Conservation (phyloP, 2,888 invertebrate genomes). For the Palloptera scutellata region DNA sequence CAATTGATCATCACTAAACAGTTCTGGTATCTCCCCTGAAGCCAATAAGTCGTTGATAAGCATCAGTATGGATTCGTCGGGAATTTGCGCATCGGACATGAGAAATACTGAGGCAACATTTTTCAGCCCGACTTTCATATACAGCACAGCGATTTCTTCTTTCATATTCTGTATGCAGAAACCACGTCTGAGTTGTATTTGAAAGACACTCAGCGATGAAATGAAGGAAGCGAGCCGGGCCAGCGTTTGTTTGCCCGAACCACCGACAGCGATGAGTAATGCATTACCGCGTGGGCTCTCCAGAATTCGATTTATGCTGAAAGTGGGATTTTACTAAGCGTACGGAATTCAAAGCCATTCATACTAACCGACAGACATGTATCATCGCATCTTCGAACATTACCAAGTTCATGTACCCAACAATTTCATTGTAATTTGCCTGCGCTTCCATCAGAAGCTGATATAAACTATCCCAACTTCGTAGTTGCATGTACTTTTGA, state of each 20-base stretch:
- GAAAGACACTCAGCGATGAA: slow-evolving; percentile 89
- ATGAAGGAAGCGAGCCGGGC: slow-evolving; percentile 90
- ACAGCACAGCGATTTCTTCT: slow-evolving; percentile 76
- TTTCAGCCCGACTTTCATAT: slow-evolving; percentile 88
- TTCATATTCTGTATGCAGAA: slow-evolving; percentile 85
- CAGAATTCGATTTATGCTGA: slow-evolving; percentile 87
- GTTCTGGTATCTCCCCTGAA: slow-evolving; percentile 92
- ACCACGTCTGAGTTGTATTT: slow-evolving; percentile 88
- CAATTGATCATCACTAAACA: slow-evolving; percentile 89
- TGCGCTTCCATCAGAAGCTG: slow-evolving; percentile 83
- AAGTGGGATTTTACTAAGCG: not conserved
- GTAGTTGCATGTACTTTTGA: slow-evolving; percentile 86
- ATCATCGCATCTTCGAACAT: slow-evolving; percentile 95
- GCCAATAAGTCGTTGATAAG: slow-evolving; percentile 93
- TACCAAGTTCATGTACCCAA: slow-evolving; percentile 92
- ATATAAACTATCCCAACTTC: slow-evolving; percentile 76
- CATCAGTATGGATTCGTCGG: slow-evolving; percentile 89
- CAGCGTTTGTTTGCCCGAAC: slow-evolving; percentile 93
- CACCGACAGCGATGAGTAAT: slow-evolving; percentile 93
- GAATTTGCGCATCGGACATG: slow-evolving; percentile 94
- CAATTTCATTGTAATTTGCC: slow-evolving; percentile 85
- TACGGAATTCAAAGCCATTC: not conserved
- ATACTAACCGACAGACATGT: slow-evolving; percentile 79
- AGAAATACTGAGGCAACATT: slow-evolving; percentile 86
- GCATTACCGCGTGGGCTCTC: slow-evolving; percentile 94